phyloP scores from a whole-genome alignment of 2,888 invertebrate species.

The Pseudolycoriella hygida region DNA sequence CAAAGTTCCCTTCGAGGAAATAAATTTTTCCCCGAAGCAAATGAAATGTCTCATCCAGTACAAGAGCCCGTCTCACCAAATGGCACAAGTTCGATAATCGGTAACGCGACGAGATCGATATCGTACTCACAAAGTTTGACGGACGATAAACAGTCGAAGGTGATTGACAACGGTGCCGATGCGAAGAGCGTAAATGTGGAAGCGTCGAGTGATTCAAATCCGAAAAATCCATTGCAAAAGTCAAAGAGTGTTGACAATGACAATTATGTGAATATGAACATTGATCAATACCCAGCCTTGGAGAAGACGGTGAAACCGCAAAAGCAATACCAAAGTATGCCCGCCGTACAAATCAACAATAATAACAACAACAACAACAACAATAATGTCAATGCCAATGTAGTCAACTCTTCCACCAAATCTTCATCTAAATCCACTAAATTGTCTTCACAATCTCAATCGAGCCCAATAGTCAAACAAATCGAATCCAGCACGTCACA shows the following conservation, averaged over 20 bases:
- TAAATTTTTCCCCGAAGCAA: neutral
- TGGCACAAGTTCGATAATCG: neutral
- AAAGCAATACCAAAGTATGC: constrained; percentile 6
- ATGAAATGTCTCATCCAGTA: neutral
- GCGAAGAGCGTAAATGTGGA: neutral
- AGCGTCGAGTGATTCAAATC: constrained; percentile 10
- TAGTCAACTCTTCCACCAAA: neutral
- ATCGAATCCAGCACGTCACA: neutral
- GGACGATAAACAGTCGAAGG: constrained; percentile 6
- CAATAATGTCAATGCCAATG: constrained; percentile 11
- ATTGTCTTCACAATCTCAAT: neutral
- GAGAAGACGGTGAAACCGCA: constrained; percentile 29
- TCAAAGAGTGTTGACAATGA: constrained; percentile 28
- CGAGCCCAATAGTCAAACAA: neutral
- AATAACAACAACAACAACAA: neutral
- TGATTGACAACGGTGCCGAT: neutral
- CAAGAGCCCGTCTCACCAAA: neutral
- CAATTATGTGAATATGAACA: constrained; percentile 17
- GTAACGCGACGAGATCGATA: neutral
- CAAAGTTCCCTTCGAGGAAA: neutral
- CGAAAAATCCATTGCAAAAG: constrained; percentile 18
- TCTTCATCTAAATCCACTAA: neutral
- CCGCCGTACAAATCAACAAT: neutral
- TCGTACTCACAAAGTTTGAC: constrained; percentile 12
- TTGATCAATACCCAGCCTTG: constrained; percentile 30